Evolutionary conservation across 2,888 invertebrate species (phyloP).

Genomic region (Cacoxenus indagator): DNA sequence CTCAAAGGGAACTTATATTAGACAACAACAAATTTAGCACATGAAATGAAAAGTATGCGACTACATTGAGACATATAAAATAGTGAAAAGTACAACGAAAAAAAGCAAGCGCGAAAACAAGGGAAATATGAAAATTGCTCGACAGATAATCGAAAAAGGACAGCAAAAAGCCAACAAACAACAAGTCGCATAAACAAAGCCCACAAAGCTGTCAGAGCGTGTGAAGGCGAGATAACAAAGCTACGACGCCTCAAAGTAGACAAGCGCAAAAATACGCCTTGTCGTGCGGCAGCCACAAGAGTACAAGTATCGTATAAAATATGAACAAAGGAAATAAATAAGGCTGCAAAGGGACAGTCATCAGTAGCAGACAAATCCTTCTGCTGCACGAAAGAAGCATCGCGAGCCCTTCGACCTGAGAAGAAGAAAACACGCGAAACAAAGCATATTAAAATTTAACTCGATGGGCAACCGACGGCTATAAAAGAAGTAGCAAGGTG

Average conservation of each 20-base stretch:
- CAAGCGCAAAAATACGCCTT: conserved; percentile 41
- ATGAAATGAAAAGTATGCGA: too few species aligned
- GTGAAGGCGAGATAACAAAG: not conserved
- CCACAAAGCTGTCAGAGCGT: not conserved
- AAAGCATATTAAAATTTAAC: not conserved
- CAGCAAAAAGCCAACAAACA: not conserved
- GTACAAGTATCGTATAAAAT: conserved; percentile 59
- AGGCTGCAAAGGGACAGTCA: conserved; percentile 36
- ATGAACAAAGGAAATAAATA: conserved; percentile 62
- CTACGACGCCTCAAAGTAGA: not conserved
- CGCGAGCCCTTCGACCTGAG: not conserved
- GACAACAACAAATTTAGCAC: too few species aligned
- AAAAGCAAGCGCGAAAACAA: not conserved
- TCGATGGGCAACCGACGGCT: not conserved
- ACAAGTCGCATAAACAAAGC: conserved; percentile 7
- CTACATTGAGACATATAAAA: conserved; percentile 3
- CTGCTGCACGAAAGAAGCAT: not conserved
- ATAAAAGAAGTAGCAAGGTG: not conserved
- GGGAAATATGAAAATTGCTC: not conserved
- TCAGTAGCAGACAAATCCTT: not conserved
- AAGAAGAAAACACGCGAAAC: not conserved
- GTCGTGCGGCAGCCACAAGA: conserved; percentile 52
- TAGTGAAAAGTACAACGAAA: not conserved
- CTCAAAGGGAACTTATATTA: too few species aligned
- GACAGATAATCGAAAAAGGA: not conserved